Evolutionary conservation across 2,113 vertebrate genomes (phyloP).

Genomic region (Microtus montanus): DNA sequence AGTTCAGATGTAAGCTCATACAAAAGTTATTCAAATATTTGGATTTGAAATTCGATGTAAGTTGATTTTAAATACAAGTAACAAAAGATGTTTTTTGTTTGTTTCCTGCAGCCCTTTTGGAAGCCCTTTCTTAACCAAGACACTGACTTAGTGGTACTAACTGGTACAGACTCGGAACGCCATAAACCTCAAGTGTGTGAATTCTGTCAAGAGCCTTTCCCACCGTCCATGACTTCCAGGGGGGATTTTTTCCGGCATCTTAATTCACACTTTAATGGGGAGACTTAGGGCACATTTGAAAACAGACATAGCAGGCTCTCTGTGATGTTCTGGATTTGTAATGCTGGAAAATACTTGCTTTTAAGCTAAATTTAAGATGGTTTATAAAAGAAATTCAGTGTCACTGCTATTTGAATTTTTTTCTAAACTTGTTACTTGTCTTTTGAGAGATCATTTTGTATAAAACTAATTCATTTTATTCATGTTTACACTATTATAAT

Average conservation of each 20-base stretch:
- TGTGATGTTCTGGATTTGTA: conserved; percentile 68
- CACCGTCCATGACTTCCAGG: conserved; percentile 88
- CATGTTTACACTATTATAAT: conserved; percentile 67
- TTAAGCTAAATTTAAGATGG: conserved; percentile 71
- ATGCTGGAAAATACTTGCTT: conserved; percentile 72
- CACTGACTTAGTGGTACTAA: conserved; percentile 84
- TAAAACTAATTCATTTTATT: conserved; percentile 68
- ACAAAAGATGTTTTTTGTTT: conserved; percentile 76
- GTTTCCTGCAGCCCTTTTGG: conserved; percentile 92
- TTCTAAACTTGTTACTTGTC: conserved; percentile 70
- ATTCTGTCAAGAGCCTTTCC: conserved; percentile 95
- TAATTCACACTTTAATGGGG: conserved; percentile 94
- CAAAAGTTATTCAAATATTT: conserved; percentile 46
- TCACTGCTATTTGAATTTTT: conserved; percentile 73
- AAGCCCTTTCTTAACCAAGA: conserved; percentile 89
- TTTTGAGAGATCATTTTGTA: conserved; percentile 72
- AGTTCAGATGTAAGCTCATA: conserved; percentile 50
- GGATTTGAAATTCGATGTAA: conserved; percentile 56
- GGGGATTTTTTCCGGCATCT: conserved; percentile 95
- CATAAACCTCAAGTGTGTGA: conserved; percentile 91
- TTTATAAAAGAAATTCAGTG: conserved; percentile 73
- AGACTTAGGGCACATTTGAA: conserved; percentile 87
- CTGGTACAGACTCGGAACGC: conserved; percentile 87
- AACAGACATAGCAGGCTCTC: conserved; percentile 65
- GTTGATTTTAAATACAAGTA: conserved; percentile 73